A percentile compares a stretch with the other conserved stretches of the same genome.
These are phyloP conservation scores for Brotula barbata DNA, from an alignment of 2,797 vertebrate species.

Conservation along the genomic window DNA sequence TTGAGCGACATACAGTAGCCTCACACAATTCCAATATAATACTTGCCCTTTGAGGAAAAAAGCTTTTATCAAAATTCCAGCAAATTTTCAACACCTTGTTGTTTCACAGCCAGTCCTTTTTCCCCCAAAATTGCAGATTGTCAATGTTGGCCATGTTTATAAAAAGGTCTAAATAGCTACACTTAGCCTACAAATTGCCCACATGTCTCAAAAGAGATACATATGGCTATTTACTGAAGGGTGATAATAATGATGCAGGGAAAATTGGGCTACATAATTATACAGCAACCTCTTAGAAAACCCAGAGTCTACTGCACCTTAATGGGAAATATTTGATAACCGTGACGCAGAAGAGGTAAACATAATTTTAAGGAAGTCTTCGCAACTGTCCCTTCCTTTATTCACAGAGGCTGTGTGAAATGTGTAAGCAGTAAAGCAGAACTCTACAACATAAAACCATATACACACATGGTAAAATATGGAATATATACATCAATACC, in stretches of 20 bases:
- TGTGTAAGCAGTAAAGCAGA: neutral
- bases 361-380: constrained; percentile 35
- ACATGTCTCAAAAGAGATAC: constrained; percentile 71
- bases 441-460: neutral
- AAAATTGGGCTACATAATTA: constrained; percentile 73
- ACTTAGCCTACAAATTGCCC: constrained; percentile 75
- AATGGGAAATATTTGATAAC: constrained; percentile 50
- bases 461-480: neutral
- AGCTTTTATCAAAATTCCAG: constrained; percentile 52
- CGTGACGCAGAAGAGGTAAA: constrained; percentile 33
- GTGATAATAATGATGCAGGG: constrained; percentile 66
- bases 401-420: constrained; percentile 3
- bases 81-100: constrained; percentile 58
- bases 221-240: constrained; percentile 71
- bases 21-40: constrained; percentile 30
- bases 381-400: neutral
- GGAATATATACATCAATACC: neutral
- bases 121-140: constrained; percentile 39
- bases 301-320: constrained; percentile 48
- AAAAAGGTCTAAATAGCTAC: constrained; percentile 74
- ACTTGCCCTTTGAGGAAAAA: constrained; percentile 29
- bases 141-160: constrained; percentile 62
- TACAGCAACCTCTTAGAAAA: constrained; percentile 68
- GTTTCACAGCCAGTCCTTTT: constrained; percentile 16
- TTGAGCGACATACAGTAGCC: neutral